These are phyloP conservation scores for Esox masquinongy DNA, from an alignment of 2,797 vertebrate genomes.

Conservation along the genomic window DNA sequence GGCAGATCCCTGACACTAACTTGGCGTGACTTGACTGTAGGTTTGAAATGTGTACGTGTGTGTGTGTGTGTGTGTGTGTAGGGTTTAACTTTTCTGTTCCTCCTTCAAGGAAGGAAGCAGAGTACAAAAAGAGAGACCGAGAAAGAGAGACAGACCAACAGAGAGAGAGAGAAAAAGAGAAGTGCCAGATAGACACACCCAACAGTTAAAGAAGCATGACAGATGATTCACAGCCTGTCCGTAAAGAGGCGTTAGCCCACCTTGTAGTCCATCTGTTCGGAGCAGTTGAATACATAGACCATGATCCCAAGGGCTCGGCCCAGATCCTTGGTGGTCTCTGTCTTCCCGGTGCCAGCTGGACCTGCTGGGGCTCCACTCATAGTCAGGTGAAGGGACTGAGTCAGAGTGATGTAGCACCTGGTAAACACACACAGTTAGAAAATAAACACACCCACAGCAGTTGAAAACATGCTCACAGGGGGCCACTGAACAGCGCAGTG, in stretches of 20 bases:
- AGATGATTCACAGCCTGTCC: not conserved
- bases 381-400: constrained; percentile 92
- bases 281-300: constrained; percentile 98
- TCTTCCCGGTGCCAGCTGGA: constrained; percentile 94
- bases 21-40: constrained; percentile 36
- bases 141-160: constrained; percentile 24
- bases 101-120: constrained; percentile 32
- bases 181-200: not conserved
- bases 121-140: not conserved
- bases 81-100: constrained; percentile 57
- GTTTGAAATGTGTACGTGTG: constrained; percentile 15
- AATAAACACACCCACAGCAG: not conserved
- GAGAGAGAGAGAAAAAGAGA: not conserved
- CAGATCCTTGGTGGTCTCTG: constrained; percentile 96
- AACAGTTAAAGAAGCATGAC: not conserved
- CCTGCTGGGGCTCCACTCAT: constrained; percentile 94
- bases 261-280: constrained; percentile 99
- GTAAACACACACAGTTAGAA: not conserved
- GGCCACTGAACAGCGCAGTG: constrained; percentile 4
- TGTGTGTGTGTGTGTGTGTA: constrained; percentile 21
- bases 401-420: constrained; percentile 96
- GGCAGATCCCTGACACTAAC: constrained; percentile 51
- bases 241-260: constrained; percentile 55
- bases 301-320: constrained; percentile 92
- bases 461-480: not conserved